Percentiles rank a stretch among this genome's conserved stretches.
phyloP scores from a whole-genome alignment of 2,888 invertebrate species.

The Lithophane socia region DNA sequence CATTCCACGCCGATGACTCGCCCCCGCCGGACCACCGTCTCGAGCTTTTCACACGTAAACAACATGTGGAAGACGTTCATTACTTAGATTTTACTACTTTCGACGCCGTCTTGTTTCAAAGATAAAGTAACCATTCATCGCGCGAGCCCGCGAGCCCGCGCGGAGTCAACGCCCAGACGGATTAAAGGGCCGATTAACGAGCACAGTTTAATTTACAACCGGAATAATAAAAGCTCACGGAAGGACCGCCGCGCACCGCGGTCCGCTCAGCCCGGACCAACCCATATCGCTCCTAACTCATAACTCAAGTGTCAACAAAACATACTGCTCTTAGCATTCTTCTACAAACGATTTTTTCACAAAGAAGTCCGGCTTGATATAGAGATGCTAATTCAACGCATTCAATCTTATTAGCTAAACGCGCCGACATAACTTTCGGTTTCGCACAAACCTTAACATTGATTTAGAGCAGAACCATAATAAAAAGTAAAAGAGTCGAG shows the following conservation, averaged over 20 bases:
- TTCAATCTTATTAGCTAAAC: constrained; percentile 75
- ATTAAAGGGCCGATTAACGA: constrained; percentile 89
- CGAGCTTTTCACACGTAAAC: constrained; percentile 77
- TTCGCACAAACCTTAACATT: constrained; percentile 84
- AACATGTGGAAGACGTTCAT: constrained; percentile 73
- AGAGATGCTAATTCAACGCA: constrained; percentile 74
- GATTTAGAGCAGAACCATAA: constrained; percentile 81
- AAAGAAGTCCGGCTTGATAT: constrained; percentile 57
- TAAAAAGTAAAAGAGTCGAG: constrained; percentile 78
- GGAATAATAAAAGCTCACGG: constrained; percentile 87
- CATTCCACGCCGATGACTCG: constrained; percentile 87
- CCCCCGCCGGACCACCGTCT: constrained; percentile 71
- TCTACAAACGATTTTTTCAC: constrained; percentile 42
- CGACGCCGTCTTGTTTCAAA: constrained; percentile 70
- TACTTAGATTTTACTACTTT: constrained; percentile 79
- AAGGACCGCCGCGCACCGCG: constrained; percentile 75
- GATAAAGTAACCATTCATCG: constrained; percentile 77
- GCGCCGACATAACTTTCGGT: constrained; percentile 89
- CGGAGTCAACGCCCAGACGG: constrained; percentile 89
- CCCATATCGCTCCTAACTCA: constrained; percentile 76
- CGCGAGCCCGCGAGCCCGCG: constrained; percentile 68
- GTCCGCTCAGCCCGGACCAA: constrained; percentile 64
- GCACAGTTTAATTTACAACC: constrained; percentile 88
- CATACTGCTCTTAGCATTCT: constrained; percentile 58
- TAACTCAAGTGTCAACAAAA: constrained; percentile 82